phyloP scores from a whole-genome alignment of 2,113 vertebrate genomes.

The Nesogale talazaci region DNA sequence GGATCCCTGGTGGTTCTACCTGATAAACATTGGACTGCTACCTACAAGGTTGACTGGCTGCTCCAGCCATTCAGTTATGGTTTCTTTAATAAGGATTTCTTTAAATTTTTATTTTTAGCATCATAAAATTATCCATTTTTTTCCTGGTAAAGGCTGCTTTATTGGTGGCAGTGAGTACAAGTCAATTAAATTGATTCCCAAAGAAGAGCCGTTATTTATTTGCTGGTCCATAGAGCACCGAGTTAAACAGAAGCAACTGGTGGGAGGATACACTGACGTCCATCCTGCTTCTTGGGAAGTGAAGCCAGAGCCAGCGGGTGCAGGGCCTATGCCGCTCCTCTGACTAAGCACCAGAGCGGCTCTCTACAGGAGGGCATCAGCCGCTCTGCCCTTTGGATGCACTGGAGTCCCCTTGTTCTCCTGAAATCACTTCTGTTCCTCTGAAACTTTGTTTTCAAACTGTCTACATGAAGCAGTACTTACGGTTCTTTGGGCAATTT shows the following conservation, averaged over 20 bases:
- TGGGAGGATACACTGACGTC: slow-evolving; percentile 70
- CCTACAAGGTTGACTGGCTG: too few species aligned
- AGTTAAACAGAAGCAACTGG: slow-evolving; percentile 72
- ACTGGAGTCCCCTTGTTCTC: slow-evolving; percentile 94
- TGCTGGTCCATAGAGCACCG: slow-evolving; percentile 78
- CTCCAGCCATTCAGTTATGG: too few species aligned
- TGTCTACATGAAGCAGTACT: too few species aligned
- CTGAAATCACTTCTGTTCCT: too few species aligned
- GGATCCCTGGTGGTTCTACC: too few species aligned
- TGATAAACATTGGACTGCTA: too few species aligned
- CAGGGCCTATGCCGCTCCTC: slow-evolving; percentile 87
- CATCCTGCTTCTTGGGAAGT: slow-evolving; percentile 90
- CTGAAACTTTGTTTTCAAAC: too few species aligned
- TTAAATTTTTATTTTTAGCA: too few species aligned
- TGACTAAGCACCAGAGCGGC: slow-evolving; percentile 88
- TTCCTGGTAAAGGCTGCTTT: slow-evolving; percentile 87
- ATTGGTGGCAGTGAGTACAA: slow-evolving; percentile 87
- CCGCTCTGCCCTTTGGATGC: slow-evolving; percentile 92
- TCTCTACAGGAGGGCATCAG: slow-evolving; percentile 91
- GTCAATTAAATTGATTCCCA: slow-evolving; percentile 90
- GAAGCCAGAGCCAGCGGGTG: slow-evolving; percentile 87
- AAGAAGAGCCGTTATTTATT: slow-evolving; percentile 80
- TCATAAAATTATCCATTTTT: too few species aligned
- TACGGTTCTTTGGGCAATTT: too few species aligned
- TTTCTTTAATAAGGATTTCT: too few species aligned